Conservation (phyloP, 2,113 vertebrate species). For the Holacanthus passer region DNA sequence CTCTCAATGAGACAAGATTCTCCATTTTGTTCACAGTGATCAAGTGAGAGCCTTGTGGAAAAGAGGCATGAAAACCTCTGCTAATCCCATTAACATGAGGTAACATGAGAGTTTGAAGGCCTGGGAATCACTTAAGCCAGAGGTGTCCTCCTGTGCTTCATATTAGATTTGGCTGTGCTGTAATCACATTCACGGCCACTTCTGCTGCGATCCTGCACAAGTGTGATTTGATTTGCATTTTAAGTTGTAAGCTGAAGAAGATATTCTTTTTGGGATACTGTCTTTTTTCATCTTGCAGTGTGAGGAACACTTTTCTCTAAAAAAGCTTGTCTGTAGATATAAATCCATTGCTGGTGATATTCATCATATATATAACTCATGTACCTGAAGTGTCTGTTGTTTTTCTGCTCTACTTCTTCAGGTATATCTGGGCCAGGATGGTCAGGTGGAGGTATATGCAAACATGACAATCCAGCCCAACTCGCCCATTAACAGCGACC, state of each 20-base stretch:
- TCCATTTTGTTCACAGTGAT: constrained; percentile 53
- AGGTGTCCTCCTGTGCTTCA: constrained; percentile 80
- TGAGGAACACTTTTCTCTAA: not conserved
- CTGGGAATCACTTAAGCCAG: constrained; percentile 73
- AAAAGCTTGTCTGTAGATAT: not conserved
- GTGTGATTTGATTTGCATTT: constrained; percentile 73
- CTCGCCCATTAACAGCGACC: constrained; percentile 88
- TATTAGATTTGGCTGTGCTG: constrained; percentile 77
- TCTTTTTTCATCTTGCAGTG: constrained; percentile 17
- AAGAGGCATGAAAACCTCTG: constrained; percentile 53
- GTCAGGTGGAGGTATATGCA: constrained; percentile 83
- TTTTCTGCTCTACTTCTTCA: constrained; percentile 60
- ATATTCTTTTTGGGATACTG: constrained; percentile 23
- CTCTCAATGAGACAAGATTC: constrained; percentile 62
- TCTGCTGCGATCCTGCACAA: constrained; percentile 61
- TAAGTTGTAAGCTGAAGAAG: constrained; percentile 35
- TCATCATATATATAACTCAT: not conserved
- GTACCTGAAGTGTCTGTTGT: constrained; percentile 2
- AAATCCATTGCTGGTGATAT: constrained; percentile 1
- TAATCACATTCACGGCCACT: constrained; percentile 82
- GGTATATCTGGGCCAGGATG: constrained; percentile 89
- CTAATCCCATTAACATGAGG: constrained; percentile 75
- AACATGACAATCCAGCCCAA: constrained; percentile 86
- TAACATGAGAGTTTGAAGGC: constrained; percentile 79
- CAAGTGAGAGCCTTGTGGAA: constrained; percentile 41